These are phyloP conservation scores for Triplophysa bombifrons DNA, from an alignment of 2,797 vertebrate species.

Conservation along the genomic window DNA sequence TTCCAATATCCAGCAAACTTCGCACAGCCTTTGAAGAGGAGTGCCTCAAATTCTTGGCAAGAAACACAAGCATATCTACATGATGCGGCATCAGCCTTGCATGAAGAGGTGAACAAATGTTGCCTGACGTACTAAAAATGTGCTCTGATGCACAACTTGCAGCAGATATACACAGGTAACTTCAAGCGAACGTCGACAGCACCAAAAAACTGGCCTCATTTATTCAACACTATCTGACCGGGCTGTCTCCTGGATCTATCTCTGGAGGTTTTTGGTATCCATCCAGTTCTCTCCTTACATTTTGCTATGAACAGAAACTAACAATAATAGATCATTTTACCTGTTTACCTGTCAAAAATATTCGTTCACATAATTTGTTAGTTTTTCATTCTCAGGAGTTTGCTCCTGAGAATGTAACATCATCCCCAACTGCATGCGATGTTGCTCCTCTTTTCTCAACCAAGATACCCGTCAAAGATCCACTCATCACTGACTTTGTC, in stretches of 20 bases:
- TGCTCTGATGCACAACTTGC: not conserved
- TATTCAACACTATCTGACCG: not conserved
- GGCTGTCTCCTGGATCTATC: not conserved
- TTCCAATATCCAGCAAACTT: too few species aligned
- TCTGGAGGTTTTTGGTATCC: too few species aligned
- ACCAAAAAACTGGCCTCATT: not conserved
- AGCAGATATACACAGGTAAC: not conserved
- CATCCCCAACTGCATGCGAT: too few species aligned
- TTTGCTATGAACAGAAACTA: not conserved
- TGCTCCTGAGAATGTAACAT: too few species aligned
- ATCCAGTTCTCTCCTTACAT: not conserved
- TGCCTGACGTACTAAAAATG: not conserved
- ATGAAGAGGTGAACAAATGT: not conserved
- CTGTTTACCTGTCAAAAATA: not conserved
- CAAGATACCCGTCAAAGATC: too few species aligned
- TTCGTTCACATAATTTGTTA: constrained; percentile 9
- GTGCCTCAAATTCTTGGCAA: too few species aligned
- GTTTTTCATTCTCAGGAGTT: too few species aligned
- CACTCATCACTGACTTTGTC: too few species aligned
- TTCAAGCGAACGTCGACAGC: not conserved
- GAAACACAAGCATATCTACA: not conserved
- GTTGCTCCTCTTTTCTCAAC: too few species aligned
- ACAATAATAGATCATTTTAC: not conserved
- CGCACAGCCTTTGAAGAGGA: too few species aligned
- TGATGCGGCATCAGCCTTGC: not conserved